phyloP scores from a whole-genome alignment of 2,797 vertebrate species.

The Podarcis lilfordi region DNA sequence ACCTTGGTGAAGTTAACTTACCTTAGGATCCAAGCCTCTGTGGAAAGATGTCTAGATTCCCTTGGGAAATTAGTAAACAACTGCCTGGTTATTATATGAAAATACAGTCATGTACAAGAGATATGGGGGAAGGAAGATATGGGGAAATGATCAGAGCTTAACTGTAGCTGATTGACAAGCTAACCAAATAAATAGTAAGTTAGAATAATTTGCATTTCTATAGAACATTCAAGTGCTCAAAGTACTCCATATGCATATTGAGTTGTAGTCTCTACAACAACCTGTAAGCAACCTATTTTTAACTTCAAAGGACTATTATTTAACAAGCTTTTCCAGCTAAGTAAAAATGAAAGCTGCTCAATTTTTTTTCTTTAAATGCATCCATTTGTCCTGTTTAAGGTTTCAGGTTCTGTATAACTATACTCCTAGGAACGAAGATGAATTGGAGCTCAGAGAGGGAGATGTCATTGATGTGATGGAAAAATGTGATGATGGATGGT shows the following conservation, averaged over 20 bases:
- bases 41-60: not conserved
- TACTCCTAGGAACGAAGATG: constrained; percentile 94
- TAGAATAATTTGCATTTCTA: not conserved
- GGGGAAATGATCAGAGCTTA: not conserved
- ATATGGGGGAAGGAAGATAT: not conserved
- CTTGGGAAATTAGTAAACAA: not conserved
- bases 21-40: not conserved
- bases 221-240: not conserved
- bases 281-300: not conserved
- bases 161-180: not conserved
- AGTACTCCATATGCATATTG: not conserved
- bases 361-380: constrained; percentile 62
- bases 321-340: constrained; percentile 46
- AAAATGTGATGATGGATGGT: constrained; percentile 99
- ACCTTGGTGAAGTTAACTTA: not conserved
- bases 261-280: not conserved
- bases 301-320: not conserved
- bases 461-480: constrained; percentile 97
- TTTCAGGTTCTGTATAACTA: constrained; percentile 98
- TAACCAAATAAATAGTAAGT: not conserved
- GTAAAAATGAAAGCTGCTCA: constrained; percentile 39
- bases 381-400: constrained; percentile 82
- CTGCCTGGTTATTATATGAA: not conserved
- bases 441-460: constrained; percentile 96
- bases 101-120: not conserved